These are phyloP conservation scores for Chirona hameri DNA, from an alignment of 2,888 invertebrate genomes.

Conservation along the genomic window DNA sequence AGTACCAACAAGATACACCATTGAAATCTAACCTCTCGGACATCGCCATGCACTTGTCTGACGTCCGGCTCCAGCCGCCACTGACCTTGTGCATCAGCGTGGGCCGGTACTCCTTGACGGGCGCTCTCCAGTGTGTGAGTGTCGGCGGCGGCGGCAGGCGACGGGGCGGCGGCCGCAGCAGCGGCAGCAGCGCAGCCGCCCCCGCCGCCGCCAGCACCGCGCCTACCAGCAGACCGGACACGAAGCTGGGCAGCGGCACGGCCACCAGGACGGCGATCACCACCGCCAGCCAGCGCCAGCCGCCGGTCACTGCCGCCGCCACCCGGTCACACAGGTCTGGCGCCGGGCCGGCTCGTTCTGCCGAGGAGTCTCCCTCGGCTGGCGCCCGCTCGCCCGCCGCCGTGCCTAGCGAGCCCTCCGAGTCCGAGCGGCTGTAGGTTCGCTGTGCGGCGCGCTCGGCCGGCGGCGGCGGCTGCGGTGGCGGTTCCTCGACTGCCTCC, in stretches of 20 bases:
- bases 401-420: background rate
- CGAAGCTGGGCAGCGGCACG: constrained; percentile 48
- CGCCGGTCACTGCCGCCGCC: background rate
- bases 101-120: background rate
- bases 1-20: no score
- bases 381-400: background rate
- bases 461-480: background rate
- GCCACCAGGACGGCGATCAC: background rate
- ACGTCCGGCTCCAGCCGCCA: no score
- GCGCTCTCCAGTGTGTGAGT: background rate
- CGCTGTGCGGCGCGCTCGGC: background rate
- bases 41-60: no score
- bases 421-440: no score
- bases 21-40: no score
- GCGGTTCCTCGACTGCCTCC: background rate
- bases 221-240: constrained; percentile 54
- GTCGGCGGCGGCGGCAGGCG: background rate
- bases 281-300: background rate
- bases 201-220: constrained; percentile 51
- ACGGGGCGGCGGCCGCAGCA: no score
- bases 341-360: no score
- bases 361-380: background rate
- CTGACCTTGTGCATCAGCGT: constrained; percentile 11
- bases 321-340: no score
- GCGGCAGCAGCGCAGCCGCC: constrained; percentile 42